A percentile compares a stretch with the other conserved stretches of the same genome.
phyloP scores from a whole-genome alignment of 2,888 invertebrate genomes.

The Stenichneumon culpator region DNA sequence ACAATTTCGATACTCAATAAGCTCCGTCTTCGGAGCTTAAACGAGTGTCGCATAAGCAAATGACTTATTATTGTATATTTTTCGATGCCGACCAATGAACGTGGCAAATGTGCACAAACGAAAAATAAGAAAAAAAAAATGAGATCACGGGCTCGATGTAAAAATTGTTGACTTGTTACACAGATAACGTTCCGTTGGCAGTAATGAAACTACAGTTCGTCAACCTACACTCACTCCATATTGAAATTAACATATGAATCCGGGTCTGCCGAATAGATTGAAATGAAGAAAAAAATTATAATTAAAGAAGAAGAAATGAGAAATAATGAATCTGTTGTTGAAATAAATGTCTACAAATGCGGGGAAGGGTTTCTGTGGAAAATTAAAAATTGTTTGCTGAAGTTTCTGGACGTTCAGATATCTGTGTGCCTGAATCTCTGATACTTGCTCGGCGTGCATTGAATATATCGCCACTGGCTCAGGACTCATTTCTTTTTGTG shows the following conservation, averaged over 20 bases:
- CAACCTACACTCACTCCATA: background rate
- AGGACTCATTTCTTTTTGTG: constrained; percentile 61
- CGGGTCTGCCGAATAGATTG: background rate
- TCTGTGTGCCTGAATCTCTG: background rate
- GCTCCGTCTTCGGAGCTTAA: constrained; percentile 13
- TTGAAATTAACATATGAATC: too few species aligned
- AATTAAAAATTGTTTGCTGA: background rate
- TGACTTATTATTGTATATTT: background rate
- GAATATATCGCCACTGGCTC: constrained; percentile 48
- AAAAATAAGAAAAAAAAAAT: background rate
- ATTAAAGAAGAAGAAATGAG: background rate
- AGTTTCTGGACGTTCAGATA: background rate
- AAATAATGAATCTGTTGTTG: background rate
- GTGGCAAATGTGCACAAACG: background rate
- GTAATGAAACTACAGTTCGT: background rate
- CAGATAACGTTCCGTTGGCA: background rate
- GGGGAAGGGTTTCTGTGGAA: background rate
- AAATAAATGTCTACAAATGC: background rate
- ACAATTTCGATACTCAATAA: constrained; percentile 10
- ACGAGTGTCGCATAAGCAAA: background rate
- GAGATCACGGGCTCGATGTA: constrained; percentile 7
- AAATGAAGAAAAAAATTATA: background rate
- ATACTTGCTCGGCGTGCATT: background rate
- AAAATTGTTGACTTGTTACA: background rate
- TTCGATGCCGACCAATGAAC: background rate